Percentiles rank a stretch among this genome's conserved stretches.
phyloP scores from a whole-genome alignment of 2,888 invertebrate species.

The Arrhopalites spinosus region DNA sequence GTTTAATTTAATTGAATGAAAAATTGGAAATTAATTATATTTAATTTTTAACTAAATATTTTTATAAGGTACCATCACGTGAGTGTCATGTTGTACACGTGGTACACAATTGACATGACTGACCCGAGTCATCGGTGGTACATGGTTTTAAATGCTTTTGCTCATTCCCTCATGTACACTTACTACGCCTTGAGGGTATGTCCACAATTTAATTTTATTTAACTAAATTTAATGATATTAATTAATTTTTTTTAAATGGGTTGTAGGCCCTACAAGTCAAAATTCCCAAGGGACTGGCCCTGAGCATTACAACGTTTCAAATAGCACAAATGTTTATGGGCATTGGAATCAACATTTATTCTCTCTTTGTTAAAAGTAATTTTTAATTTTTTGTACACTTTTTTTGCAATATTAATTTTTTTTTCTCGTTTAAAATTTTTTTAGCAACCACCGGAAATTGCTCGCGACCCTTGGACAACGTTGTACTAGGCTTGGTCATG shows the following conservation, averaged over 20 bases:
- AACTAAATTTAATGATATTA: too few species aligned
- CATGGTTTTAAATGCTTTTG: conserved; percentile 91
- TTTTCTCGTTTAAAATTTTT: too few species aligned
- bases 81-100: conserved; percentile 88
- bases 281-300: conserved; percentile 81
- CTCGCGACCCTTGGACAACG: too few species aligned
- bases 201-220: neutral
- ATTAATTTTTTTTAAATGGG: neutral
- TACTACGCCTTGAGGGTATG: conserved; percentile 76
- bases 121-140: conserved; percentile 90
- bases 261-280: conserved; percentile 74
- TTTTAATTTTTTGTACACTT: neutral
- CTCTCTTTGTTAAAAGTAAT: conserved; percentile 58
- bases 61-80: conserved; percentile 85
- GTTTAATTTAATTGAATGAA: neutral
- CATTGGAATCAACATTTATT: conserved; percentile 84
- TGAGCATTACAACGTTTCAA: conserved; percentile 90
- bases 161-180: conserved; percentile 87
- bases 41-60: neutral
- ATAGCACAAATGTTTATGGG: conserved; percentile 92
- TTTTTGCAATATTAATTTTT: too few species aligned
- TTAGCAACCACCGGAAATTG: too few species aligned
- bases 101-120: conserved; percentile 89
- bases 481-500: too few species aligned
- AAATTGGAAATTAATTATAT: neutral